phyloP scores from a whole-genome alignment of 2,113 vertebrate species.

The Bettongia penicillata region DNA sequence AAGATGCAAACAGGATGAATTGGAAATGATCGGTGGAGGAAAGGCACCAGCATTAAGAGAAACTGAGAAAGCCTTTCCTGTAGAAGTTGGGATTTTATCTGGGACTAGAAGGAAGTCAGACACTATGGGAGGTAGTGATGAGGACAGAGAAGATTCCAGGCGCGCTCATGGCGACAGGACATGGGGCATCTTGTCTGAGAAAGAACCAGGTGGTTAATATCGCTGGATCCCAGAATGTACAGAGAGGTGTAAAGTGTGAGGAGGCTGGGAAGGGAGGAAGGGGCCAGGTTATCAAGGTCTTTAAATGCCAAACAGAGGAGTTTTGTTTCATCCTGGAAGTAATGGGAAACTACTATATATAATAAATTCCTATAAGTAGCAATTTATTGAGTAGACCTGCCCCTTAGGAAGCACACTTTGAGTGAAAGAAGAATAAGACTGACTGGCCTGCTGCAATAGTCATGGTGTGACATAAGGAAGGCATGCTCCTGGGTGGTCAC shows the following conservation, averaged over 20 bases:
- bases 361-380: too few relatives aligned
- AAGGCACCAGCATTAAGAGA: background rate
- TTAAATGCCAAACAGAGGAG: background rate
- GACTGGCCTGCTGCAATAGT: background rate
- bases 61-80: background rate
- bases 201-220: background rate
- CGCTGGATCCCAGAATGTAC: background rate
- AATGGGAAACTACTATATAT: background rate
- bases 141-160: background rate
- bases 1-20: background rate
- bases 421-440: background rate
- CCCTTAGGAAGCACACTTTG: background rate
- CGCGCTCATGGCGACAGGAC: background rate
- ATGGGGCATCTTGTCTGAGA: background rate
- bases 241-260: background rate
- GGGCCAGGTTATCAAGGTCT: background rate
- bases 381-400: background rate
- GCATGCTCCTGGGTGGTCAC: background rate
- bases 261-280: background rate
- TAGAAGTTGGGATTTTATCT: background rate
- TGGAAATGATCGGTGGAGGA: background rate
- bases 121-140: background rate
- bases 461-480: background rate
- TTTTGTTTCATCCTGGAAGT: background rate
- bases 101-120: background rate